Percentiles rank a stretch among this genome's conserved stretches.
Conservation (phyloP, 2,888 invertebrate species). For the Agriopis leucophaearia region DNA sequence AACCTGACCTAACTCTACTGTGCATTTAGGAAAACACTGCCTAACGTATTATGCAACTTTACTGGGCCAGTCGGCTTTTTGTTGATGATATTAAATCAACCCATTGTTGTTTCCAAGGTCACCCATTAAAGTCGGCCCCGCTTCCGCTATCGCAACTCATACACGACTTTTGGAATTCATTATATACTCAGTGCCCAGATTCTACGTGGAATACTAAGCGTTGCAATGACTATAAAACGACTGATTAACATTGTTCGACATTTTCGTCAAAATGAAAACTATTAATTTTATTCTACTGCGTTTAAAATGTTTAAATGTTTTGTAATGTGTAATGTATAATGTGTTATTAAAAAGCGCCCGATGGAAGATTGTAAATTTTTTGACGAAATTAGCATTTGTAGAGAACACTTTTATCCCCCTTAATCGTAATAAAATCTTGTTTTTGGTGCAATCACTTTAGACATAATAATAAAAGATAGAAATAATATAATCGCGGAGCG, state of each 20-base stretch:
- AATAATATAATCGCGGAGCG: no score
- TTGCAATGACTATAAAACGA: conserved; percentile 34
- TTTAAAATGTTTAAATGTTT: neutral
- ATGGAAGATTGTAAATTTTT: no score
- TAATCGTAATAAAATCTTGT: no score
- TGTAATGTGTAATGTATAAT: no score
- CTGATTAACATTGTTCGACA: conserved; percentile 26
- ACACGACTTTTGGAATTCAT: conserved; percentile 40
- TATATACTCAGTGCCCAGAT: conserved; percentile 24
- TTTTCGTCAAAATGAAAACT: conserved; percentile 28
- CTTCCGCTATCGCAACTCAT: conserved; percentile 64
- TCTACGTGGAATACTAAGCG: conserved; percentile 28
- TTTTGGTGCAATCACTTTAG: no score
- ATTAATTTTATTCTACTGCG: no score
- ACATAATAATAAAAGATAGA: no score
- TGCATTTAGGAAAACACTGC: neutral
- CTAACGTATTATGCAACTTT: conserved; percentile 56
- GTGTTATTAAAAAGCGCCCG: no score
- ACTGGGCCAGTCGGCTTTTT: conserved; percentile 64
- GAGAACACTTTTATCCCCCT: no score
- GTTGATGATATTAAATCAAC: conserved; percentile 68
- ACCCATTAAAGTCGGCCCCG: conserved; percentile 75
- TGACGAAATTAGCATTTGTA: no score
- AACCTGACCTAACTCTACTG: neutral
- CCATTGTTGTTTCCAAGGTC: conserved; percentile 74